phyloP scores from a whole-genome alignment of 2,888 invertebrate genomes.

The Mycalesis mineus region DNA sequence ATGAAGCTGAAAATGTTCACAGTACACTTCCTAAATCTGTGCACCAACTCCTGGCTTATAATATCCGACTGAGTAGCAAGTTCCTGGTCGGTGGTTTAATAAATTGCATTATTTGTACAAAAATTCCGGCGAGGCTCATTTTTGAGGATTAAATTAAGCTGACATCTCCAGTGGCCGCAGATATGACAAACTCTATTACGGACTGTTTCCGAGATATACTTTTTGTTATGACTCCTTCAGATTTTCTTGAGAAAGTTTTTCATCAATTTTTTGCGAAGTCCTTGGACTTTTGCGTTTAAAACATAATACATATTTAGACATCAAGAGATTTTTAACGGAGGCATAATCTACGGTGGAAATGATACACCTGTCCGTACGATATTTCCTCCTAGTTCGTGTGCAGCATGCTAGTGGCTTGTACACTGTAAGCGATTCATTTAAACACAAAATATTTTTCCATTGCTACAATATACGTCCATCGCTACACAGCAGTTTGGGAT shows the following conservation, averaged over 20 bases:
- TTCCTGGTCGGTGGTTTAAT: slow-evolving; percentile 2
- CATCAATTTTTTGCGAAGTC: background rate
- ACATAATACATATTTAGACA: too few relatives aligned
- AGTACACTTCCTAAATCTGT: background rate
- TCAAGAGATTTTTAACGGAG: too few relatives aligned
- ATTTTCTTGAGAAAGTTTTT: background rate
- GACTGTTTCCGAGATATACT: background rate
- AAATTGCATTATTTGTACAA: slow-evolving; percentile 19
- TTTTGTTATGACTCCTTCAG: background rate
- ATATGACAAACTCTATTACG: slow-evolving; percentile 18
- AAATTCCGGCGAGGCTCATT: slow-evolving; percentile 16
- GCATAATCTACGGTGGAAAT: too few relatives aligned
- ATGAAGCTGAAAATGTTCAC: too few relatives aligned
- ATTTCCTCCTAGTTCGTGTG: too few relatives aligned
- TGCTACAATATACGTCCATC: too few relatives aligned
- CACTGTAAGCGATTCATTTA: too few relatives aligned
- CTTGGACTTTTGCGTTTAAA: background rate
- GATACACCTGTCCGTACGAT: too few relatives aligned
- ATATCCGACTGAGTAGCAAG: background rate
- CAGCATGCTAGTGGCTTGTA: too few relatives aligned
- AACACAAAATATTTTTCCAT: too few relatives aligned
- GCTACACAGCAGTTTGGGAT: too few relatives aligned
- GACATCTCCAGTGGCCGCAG: slow-evolving; percentile 26
- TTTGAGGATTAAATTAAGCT: slow-evolving; percentile 25
- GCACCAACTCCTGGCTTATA: background rate